Evolutionary conservation across 2,888 invertebrate genomes (phyloP), one percentile per base, ranked within the genome.

Genomic region (Plagodis pulveraria): DNA sequence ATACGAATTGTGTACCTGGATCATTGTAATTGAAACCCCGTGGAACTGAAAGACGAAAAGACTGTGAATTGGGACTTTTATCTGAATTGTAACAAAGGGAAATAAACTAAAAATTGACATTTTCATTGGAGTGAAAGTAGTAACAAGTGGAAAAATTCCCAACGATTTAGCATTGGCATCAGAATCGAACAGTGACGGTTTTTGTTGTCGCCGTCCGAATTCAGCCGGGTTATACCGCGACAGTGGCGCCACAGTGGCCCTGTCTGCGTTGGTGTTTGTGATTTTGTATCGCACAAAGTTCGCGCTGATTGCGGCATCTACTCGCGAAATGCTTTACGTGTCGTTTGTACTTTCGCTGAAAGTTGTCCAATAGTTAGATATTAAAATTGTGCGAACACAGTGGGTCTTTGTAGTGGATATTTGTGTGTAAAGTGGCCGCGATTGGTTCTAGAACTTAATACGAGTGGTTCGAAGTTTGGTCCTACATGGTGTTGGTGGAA

Each of bases 271-370:
- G 70, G 49, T 36, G 36, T 36, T 51, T 56, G 58, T 40, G 72
- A 70, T 44, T 73, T 73, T 74, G 74, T 78, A 67, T 76, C 65
- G 73, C 68, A 74, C 83, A 85, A 89, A 87, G 81, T 81, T 84
- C 78, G 78, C 74, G 73, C 83, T 76, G 71, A 77, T 78, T 78
- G 77, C 60, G 60, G 60, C 76, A 77, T 79, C 76, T 71, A 80
- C 73, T 84, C 78, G 84, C 81, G 78, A 83, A 86, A 87, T 86
- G 86, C 81, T 87, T 82, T 84, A 87, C 89, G 89, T 91, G 89
- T 89, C 89, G 78, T 68, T 72, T 78, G 78, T 82, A 87, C 88
- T 87, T 89, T 89, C 88, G 81, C 83, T 84, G 73, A 76, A 83
- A 84, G 81, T 83, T 80, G 71, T 73, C 53, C 62, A 70, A 70